Percentiles rank a stretch among this genome's conserved stretches.
phyloP scores from a whole-genome alignment of 2,888 invertebrate species.

The Sinodicranocentrus sp. region DNA sequence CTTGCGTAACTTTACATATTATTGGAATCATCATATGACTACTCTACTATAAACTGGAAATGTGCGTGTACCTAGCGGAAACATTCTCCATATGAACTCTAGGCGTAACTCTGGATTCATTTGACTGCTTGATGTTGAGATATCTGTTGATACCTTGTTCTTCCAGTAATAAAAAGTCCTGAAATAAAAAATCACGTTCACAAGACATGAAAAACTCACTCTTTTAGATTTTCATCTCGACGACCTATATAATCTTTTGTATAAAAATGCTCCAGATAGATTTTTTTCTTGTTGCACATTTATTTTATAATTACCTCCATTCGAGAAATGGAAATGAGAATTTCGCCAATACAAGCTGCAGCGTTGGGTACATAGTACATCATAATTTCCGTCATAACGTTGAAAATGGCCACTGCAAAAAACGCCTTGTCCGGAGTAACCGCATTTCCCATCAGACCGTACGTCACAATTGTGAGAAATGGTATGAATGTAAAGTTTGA shows the following conservation, averaged over 20 bases:
- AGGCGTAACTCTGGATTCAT: conserved; percentile 28
- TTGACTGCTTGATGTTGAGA: conserved; percentile 47
- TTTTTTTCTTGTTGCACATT: conserved; percentile 6
- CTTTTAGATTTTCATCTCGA: too few species aligned
- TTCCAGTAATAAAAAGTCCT: conserved; percentile 65
- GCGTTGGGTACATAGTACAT: conserved; percentile 66
- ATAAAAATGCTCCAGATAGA: background rate
- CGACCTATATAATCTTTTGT: too few species aligned
- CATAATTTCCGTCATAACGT: conserved; percentile 64
- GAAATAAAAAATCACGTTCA: conserved; percentile 11
- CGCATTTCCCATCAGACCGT: conserved; percentile 79
- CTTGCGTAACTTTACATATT: too few species aligned
- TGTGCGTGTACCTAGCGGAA: conserved; percentile 52
- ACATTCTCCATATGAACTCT: conserved; percentile 78
- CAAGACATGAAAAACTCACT: too few species aligned
- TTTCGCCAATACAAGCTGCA: conserved; percentile 60
- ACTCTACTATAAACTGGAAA: too few species aligned
- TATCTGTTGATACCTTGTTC: conserved; percentile 61
- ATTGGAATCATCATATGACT: too few species aligned
- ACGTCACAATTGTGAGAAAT: conserved; percentile 88
- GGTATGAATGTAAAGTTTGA: conserved; percentile 89
- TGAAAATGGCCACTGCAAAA: conserved; percentile 64
- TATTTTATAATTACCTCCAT: conserved; percentile 49
- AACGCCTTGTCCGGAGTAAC: conserved; percentile 68
- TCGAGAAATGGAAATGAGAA: conserved; percentile 59